Conservation (phyloP, 1,140 invertebrate genomes). For the Apis laboriosa region DNA sequence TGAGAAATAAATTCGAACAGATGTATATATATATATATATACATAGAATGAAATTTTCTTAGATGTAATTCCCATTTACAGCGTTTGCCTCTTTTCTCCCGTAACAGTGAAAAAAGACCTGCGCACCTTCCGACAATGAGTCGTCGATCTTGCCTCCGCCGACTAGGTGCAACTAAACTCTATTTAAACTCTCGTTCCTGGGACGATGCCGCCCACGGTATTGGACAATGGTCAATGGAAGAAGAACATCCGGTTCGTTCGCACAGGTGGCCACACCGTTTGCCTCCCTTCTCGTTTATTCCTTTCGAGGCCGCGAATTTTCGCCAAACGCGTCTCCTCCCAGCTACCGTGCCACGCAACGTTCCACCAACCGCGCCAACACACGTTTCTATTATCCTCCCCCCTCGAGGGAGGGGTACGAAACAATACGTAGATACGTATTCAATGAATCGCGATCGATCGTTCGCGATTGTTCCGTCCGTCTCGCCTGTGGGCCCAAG, state of each 20-base stretch:
- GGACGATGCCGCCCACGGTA: slow-evolving; percentile 54
- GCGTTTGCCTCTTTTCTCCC: slow-evolving; percentile 4
- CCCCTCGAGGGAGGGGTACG: not conserved
- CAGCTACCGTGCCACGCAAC: not conserved
- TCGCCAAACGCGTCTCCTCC: not conserved
- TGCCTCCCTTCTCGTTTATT: slow-evolving; percentile 37
- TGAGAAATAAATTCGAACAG: slow-evolving; percentile 21
- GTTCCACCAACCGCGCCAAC: not conserved
- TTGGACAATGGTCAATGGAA: slow-evolving; percentile 67
- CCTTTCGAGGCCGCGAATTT: slow-evolving; percentile 28
- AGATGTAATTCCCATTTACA: slow-evolving; percentile 49
- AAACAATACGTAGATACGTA: not conserved
- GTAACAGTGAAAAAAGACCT: not conserved
- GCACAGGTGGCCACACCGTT: slow-evolving; percentile 61
- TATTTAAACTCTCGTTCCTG: slow-evolving; percentile 67
- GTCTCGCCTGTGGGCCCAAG: not conserved
- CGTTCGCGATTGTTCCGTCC: slow-evolving; percentile 4
- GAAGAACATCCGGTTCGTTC: slow-evolving; percentile 64
- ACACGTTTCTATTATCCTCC: not conserved
- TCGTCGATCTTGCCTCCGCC: slow-evolving; percentile 50
- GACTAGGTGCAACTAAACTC: slow-evolving; percentile 61
- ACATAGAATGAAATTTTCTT: slow-evolving; percentile 63
- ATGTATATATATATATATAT: slow-evolving; percentile 45
- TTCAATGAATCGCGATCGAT: slow-evolving; percentile 34
- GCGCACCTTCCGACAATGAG: slow-evolving; percentile 44